Evolutionary conservation across 1,140 invertebrate species (phyloP), one percentile per base, ranked within the genome.

Genomic region (Proctacanthus coquilletti): DNA sequence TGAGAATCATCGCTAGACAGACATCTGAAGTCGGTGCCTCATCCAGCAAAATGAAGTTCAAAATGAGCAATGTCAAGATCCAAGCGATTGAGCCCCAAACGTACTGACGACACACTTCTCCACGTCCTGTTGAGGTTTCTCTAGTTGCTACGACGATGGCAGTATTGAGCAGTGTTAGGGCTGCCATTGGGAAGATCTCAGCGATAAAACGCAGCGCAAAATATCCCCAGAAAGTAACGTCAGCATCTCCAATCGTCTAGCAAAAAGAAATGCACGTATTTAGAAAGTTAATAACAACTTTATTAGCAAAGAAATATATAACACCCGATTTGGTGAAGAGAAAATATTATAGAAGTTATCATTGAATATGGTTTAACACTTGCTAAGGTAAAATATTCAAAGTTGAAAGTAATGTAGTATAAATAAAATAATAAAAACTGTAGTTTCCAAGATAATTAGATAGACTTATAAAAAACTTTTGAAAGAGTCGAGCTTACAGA

Each of bases 81-180:
- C 80, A 70, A 14, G 79, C 80, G 4, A 85, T 52, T 5, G 78
- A 75, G 3, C 81, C 82, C 49, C 74, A 80, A 0, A 76, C 77
- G 32, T 84, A 63, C 54, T 86, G 80, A n/a, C 77, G 69, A 6
- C 83, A 82, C 11, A 84, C 79, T 48, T 84, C 80, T 1, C 80
- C 80, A 6, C 80, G 69, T 5, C 81, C 78, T 18, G 77, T 69
- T 0, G 78, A 81, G 1, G 80, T 83, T 52, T 85, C 80, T 13
- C 78, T 65, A 0, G 81, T 80, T 2, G 82, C 80, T 31, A 82
- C 80, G 2, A 86, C 74, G n/a, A 81, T 71, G 1, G 79, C 79
- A 0, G 79, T 75, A 32, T 80, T 77, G 1, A 85, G 51, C 2
- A 87, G 48, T 0, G 77, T 74, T 0, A 84, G 56, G 0, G 71